phyloP scores from a whole-genome alignment of 92 coral and sea anemone genomes.

The Palythoa grandiflora region DNA sequence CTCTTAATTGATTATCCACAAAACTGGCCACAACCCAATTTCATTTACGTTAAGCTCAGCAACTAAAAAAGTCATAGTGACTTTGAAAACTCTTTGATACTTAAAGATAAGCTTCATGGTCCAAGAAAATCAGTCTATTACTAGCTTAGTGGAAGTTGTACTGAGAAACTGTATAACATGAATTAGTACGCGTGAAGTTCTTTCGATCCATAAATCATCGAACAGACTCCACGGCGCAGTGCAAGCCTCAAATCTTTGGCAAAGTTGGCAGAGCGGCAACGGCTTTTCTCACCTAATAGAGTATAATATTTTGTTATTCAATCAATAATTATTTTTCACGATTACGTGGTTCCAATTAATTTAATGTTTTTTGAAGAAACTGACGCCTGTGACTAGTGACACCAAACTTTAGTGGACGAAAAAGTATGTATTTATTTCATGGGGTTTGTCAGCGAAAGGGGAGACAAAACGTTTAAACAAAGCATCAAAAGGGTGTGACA shows the following conservation, averaged over 20 bases:
- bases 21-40: neutral
- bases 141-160: no score
- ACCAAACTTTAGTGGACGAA: no score
- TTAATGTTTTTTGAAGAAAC: no score
- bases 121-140: neutral
- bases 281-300: neutral
- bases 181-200: neutral
- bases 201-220: slow-evolving; percentile 16
- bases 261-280: neutral
- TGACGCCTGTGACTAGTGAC: no score
- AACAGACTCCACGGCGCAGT: neutral
- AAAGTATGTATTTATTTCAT: no score
- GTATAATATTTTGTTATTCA: no score
- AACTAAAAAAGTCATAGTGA: neutral
- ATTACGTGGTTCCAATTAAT: no score
- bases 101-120: neutral
- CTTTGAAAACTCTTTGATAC: neutral
- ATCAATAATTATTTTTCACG: no score
- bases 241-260: neutral
- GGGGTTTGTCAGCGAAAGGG: no score
- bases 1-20: neutral
- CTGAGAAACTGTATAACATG: neutral
- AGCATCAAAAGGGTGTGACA: no score
- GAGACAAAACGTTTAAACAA: no score
- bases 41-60: neutral